Percentiles rank a stretch among this genome's conserved stretches.
Evolutionary conservation across 2,797 vertebrate genomes (phyloP).

Genomic region (Sylvilagus floridanus): DNA sequence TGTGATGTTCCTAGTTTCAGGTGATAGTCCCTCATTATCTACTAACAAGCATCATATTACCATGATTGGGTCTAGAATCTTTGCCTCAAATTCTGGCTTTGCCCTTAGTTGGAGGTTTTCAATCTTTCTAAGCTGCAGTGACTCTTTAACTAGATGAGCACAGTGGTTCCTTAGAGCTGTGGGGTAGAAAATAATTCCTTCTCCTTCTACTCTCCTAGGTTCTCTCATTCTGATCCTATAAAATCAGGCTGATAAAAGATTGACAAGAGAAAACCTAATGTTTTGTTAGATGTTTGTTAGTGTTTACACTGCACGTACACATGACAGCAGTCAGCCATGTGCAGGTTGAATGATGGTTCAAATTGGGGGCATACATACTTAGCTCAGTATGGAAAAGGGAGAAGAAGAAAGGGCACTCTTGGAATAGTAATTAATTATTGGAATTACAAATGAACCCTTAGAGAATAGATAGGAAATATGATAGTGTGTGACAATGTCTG

Average conservation of each 20-base stretch:
- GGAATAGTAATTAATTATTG: background rate
- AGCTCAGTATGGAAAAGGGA: background rate
- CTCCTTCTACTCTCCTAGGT: background rate
- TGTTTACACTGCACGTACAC: background rate
- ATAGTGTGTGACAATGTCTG: background rate
- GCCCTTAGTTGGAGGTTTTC: background rate
- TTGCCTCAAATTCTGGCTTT: background rate
- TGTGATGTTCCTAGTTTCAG: constrained; percentile 27
- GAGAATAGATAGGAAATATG: background rate
- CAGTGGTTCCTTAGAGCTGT: background rate
- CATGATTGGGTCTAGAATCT: background rate
- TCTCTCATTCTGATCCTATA: background rate
- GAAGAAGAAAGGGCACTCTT: background rate
- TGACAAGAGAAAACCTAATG: background rate
- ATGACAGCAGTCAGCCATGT: background rate
- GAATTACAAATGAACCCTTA: background rate
- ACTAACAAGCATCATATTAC: no score
- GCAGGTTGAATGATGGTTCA: background rate
- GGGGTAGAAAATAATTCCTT: background rate
- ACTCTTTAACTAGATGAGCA: background rate
- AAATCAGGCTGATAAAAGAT: background rate
- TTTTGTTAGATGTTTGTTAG: background rate
- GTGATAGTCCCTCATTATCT: background rate
- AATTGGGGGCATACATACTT: background rate
- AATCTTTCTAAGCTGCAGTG: background rate